Evolutionary conservation across 2,113 vertebrate species (phyloP), one percentile per base, ranked within the genome.

Genomic region (Conger conger): DNA sequence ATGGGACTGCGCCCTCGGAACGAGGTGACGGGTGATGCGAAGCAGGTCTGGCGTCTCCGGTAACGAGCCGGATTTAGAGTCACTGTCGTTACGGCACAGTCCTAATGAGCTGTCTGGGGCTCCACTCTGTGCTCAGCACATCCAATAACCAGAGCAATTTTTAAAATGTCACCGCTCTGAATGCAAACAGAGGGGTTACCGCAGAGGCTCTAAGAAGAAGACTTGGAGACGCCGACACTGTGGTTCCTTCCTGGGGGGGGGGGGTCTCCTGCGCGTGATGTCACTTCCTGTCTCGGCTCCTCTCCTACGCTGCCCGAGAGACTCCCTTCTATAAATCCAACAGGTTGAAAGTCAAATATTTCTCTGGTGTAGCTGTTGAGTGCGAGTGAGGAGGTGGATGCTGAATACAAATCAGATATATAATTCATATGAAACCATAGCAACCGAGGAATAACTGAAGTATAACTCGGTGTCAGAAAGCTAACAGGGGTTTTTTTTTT

Each of bases 361-460:
- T 42, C 37, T 80, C 82, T 89, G 92, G 90, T 88, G 91, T 89
- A 90, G 54, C 68, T 73, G 50, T 27, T 23, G 60, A 60, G 76
- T 86, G 84, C 82, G 88, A 92, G 92, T 88, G 91, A 89, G 86
- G 90, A 89, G 89, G 83, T 78, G 89, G 76, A 78, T 42, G 0
- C 57, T 81, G 88, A 88, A 92, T 90, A 38, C 84, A 89, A 88
- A 89, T 87, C 79, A 87, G 86, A 40, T 63, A 63, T 81, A 86
- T 84, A 81, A 13, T 0, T 88, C 80, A 89, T 63, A 79, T 90
- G 90, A 90, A 91, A 88, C 88, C 86, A 88, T 86, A 86, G 91
- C 82, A 87, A 91, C 87, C 89, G 86, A 68, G 79, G 53, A 17
- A 88, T 89, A 92, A 93, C 90, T 40, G 87, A 73, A 86, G 27